A percentile compares a stretch with the other conserved stretches of the same genome.
Conservation (phyloP, 92 coral and sea anemone genomes). For the Porites cylindrica region DNA sequence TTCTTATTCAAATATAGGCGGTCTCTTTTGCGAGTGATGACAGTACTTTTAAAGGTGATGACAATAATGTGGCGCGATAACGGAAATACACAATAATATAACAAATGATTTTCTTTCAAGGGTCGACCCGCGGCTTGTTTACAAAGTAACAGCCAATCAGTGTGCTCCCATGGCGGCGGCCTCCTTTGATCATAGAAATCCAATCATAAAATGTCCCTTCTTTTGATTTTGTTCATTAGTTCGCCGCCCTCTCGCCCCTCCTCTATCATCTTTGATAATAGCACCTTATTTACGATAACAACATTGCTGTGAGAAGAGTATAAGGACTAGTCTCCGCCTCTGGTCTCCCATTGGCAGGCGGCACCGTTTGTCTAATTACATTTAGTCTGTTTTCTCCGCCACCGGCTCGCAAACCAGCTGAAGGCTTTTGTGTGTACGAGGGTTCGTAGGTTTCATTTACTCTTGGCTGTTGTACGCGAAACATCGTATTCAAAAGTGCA, state of each 20-base stretch:
- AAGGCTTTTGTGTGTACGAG: conserved; percentile 81
- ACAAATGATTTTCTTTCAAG: conserved; percentile 97
- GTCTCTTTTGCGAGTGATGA: conserved; percentile 96
- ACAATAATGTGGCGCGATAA: conserved; percentile 98
- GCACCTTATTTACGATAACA: conserved; percentile 99
- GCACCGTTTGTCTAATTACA: conserved; percentile 99
- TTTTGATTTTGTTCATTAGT: conserved; percentile 99
- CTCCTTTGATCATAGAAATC: conserved; percentile 96
- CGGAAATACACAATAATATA: conserved; percentile 99
- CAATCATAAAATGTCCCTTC: conserved; percentile 99
- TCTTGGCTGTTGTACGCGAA: conserved; percentile 69
- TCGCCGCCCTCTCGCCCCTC: conserved; percentile 99
- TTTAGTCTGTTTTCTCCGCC: conserved; percentile 98
- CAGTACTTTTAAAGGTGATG: conserved; percentile 96
- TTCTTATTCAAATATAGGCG: conserved; percentile 99
- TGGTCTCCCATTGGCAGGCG: conserved; percentile 97
- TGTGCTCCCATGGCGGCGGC: conserved; percentile 78
- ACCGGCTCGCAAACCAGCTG: conserved; percentile 98
- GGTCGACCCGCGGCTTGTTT: conserved; percentile 98
- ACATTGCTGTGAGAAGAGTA: conserved; percentile 98
- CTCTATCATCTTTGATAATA: conserved; percentile 99
- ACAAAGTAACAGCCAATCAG: conserved; percentile 88
- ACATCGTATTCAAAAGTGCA: conserved; percentile 25
- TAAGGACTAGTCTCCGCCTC: conserved; percentile 99
- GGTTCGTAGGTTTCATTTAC: conserved; percentile 78